Conservation (phyloP, 2,888 invertebrate species). For the Himalopsyche kuldschensis region DNA sequence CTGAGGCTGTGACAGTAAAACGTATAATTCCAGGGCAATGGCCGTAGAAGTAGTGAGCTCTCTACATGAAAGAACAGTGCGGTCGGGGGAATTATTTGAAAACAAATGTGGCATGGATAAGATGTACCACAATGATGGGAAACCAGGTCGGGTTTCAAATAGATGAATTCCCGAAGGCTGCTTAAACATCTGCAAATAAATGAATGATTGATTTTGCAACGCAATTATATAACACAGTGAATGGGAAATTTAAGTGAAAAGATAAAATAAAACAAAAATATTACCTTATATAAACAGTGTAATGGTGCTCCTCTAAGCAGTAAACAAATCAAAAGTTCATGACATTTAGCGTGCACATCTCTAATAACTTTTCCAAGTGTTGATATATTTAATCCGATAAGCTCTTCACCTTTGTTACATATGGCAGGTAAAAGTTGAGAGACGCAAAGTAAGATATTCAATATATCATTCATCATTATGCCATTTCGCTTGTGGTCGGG, state of each 20-base stretch:
- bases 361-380: constrained; percentile 70
- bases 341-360: constrained; percentile 82
- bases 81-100: constrained; percentile 50
- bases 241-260: neutral
- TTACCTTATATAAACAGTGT: constrained; percentile 75
- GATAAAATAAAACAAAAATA: constrained; percentile 7
- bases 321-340: constrained; percentile 74
- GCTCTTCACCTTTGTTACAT: constrained; percentile 64
- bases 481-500: constrained; percentile 63
- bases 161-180: constrained; percentile 51
- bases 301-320: constrained; percentile 74
- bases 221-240: neutral
- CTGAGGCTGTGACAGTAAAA: constrained; percentile 75
- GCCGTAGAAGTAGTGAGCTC: constrained; percentile 64
- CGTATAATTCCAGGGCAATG: constrained; percentile 70
- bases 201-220: constrained; percentile 14
- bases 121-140: constrained; percentile 70
- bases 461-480: constrained; percentile 70
- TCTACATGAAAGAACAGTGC: constrained; percentile 48
- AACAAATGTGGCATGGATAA: constrained; percentile 69
- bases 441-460: constrained; percentile 76
- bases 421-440: constrained; percentile 72
- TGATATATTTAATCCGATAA: constrained; percentile 62
- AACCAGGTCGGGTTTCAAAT: constrained; percentile 56
- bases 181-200: constrained; percentile 32